phyloP scores from a whole-genome alignment of 2,888 invertebrate genomes.

The Crepidodera aurea region DNA sequence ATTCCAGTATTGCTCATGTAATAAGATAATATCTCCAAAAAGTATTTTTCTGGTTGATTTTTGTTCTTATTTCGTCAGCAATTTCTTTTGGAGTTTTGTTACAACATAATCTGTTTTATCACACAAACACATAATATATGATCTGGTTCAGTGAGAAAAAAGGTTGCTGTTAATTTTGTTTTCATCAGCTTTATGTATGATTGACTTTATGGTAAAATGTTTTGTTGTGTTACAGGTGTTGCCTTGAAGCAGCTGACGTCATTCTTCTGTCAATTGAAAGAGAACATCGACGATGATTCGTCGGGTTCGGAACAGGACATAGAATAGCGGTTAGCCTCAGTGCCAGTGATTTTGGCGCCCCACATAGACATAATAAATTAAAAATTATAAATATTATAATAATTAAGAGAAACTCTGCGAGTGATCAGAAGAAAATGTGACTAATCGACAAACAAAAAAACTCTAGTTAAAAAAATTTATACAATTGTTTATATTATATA shows the following conservation, averaged over 20 bases:
- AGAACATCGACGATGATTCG: constrained; percentile 71
- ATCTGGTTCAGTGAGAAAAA: too few species aligned
- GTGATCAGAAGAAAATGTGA: constrained; percentile 25
- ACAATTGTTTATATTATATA: constrained; percentile 61
- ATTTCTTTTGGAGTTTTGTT: too few species aligned
- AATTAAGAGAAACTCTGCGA: constrained; percentile 34
- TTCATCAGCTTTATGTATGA: too few species aligned
- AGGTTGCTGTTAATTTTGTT: too few species aligned
- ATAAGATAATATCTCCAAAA: too few species aligned
- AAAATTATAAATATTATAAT: constrained; percentile 36
- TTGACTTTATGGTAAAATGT: too few species aligned
- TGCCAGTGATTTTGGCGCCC: constrained; percentile 43
- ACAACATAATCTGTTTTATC: too few species aligned
- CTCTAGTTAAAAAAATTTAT: constrained; percentile 60
- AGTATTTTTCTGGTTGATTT: too few species aligned
- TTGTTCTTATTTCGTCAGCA: too few species aligned
- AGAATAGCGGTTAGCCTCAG: constrained; percentile 27
- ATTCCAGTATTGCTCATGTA: too few species aligned
- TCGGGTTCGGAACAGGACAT: constrained; percentile 29
- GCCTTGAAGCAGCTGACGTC: constrained; percentile 77
- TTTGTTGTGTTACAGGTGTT: constrained; percentile 66
- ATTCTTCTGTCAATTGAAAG: constrained; percentile 75
- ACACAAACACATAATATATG: too few species aligned
- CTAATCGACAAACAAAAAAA: constrained; percentile 39
- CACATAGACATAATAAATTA: constrained; percentile 43